Evolutionary conservation across 2,888 invertebrate species (phyloP).

Genomic region (Mycogona germanica): DNA sequence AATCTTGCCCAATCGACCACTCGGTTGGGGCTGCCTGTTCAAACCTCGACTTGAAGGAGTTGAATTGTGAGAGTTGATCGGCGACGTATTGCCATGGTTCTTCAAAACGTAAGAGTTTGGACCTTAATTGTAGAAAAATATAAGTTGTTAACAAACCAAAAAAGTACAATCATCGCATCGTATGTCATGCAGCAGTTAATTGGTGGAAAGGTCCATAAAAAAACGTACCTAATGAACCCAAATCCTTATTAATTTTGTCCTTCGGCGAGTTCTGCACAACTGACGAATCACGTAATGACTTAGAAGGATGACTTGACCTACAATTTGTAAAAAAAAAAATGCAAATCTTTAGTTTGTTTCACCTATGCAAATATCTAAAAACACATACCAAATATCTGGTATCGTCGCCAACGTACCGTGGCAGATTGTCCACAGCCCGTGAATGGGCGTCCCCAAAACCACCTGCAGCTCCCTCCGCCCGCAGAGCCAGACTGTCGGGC

Average conservation of each 20-base stretch:
- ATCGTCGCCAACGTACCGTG: neutral
- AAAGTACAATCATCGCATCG: neutral
- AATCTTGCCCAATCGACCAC: conserved; percentile 6
- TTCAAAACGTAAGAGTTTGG: conserved; percentile 9
- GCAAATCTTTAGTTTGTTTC: no score
- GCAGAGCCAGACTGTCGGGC: no score
- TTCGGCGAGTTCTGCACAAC: conserved; percentile 9
- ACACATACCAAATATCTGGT: no score
- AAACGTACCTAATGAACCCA: conserved; percentile 6
- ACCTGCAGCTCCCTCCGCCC: neutral
- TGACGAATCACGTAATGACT: conserved; percentile 1
- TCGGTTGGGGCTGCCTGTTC: neutral
- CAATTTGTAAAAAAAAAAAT: no score
- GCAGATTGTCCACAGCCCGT: neutral
- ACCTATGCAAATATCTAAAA: no score
- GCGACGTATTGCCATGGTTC: conserved; percentile 8
- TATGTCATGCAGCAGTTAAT: neutral
- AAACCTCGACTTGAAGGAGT: neutral
- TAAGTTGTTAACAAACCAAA: neutral
- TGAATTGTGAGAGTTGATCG: conserved; percentile 2
- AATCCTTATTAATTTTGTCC: conserved; percentile 11
- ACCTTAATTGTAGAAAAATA: no score
- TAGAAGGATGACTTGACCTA: neutral
- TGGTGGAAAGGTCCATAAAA: neutral
- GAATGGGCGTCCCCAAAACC: neutral